Conservation (phyloP, 2,888 invertebrate species). For the Sepioteuthis lessoniana region DNA sequence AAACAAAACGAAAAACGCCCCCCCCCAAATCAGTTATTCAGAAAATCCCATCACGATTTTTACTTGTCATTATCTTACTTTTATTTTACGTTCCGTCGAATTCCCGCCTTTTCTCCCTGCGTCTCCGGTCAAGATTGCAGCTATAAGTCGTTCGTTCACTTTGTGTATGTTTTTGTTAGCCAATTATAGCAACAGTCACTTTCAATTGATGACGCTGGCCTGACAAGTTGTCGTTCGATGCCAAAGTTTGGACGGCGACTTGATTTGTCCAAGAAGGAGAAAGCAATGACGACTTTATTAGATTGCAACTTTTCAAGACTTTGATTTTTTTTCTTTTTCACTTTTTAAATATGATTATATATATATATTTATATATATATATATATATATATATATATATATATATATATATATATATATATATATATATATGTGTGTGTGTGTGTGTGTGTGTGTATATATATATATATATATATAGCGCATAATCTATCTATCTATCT, state of each 20-base stretch:
- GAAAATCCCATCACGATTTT: background rate
- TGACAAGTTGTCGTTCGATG: background rate
- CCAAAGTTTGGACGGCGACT: background rate
- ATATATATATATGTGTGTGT: background rate
- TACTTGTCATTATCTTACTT: background rate
- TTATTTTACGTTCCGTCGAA: background rate
- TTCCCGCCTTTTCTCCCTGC: background rate
- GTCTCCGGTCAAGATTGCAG: background rate
- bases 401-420: conserved; percentile 36
- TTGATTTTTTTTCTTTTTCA: background rate
- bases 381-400: conserved; percentile 24
- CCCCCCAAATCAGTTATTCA: background rate
- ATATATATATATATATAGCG: background rate
- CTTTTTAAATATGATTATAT: background rate
- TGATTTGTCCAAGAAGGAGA: background rate
- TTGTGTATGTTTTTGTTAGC: background rate
- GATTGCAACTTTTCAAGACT: background rate
- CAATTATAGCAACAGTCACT: background rate
- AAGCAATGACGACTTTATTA: background rate
- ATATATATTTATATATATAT: background rate
- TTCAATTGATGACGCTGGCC: background rate
- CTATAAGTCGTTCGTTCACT: background rate
- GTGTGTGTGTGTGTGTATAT: background rate
- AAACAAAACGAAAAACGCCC: too few relatives aligned
- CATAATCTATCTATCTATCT: background rate